phyloP scores from a whole-genome alignment of 2,113 vertebrate genomes.

The Otocyon megalotis region DNA sequence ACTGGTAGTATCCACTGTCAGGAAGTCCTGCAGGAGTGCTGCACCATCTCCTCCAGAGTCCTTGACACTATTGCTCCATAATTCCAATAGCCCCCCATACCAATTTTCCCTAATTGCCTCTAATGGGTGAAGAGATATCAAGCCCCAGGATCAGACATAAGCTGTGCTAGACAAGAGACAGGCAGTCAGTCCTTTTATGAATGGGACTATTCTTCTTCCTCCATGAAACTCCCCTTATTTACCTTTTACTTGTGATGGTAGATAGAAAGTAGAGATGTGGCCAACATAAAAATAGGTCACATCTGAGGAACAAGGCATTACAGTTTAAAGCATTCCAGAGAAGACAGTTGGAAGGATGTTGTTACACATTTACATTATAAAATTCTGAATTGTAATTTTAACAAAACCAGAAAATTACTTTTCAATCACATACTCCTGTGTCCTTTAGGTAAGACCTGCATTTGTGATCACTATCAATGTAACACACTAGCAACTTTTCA shows the following conservation, averaged over 20 bases:
- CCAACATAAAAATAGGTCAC: background rate
- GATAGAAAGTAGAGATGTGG: background rate
- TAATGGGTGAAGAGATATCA: too few species aligned
- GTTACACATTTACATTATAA: background rate
- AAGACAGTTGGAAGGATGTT: background rate
- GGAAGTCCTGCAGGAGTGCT: background rate
- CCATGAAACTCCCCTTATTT: background rate
- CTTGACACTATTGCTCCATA: background rate
- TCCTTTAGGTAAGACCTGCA: background rate
- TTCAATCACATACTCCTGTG: background rate
- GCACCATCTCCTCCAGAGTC: background rate
- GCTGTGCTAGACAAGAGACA: background rate
- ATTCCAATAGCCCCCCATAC: background rate
- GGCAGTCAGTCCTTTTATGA: background rate
- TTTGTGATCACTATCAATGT: background rate
- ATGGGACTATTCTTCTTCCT: background rate
- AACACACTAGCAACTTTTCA: background rate
- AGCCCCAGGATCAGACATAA: background rate
- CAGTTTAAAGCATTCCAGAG: background rate
- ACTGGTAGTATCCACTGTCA: background rate
- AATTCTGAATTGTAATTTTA: background rate
- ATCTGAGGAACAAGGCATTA: background rate
- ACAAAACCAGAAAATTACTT: background rate
- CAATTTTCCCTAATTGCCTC: background rate
- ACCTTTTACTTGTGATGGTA: background rate